A percentile compares a stretch with the other conserved stretches of the same genome.
phyloP scores from a whole-genome alignment of 2,888 invertebrate genomes.

The Xanthorhoe spadicearia region DNA sequence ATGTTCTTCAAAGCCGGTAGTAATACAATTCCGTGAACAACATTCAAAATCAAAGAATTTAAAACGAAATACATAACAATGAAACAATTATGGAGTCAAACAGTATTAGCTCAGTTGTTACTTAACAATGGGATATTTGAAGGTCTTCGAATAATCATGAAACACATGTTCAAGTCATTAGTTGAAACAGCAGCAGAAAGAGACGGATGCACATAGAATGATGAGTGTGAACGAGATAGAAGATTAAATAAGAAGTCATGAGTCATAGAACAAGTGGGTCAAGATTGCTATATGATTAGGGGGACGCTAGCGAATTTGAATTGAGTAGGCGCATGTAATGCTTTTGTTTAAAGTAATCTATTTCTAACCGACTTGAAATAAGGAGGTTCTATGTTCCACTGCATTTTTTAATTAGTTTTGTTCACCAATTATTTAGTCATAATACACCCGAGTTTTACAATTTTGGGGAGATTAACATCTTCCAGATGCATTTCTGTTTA shows the following conservation, averaged over 20 bases:
- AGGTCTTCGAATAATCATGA: constrained; percentile 57
- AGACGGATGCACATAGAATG: constrained; percentile 14
- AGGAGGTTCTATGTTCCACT: no score
- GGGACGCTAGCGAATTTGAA: constrained; percentile 34
- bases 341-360: no score
- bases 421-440: no score
- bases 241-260: constrained; percentile 33
- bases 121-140: constrained; percentile 46
- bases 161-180: constrained; percentile 44
- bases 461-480: no score
- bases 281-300: constrained; percentile 36
- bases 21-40: not conserved
- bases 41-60: constrained; percentile 1
- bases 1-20: not conserved
- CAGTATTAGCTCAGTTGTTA: constrained; percentile 60
- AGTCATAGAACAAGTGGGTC: constrained; percentile 41
- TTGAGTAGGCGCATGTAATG: constrained; percentile 17
- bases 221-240: constrained; percentile 17
- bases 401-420: no score
- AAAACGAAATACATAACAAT: constrained; percentile 14
- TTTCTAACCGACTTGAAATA: no score
- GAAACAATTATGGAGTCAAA: constrained; percentile 46
- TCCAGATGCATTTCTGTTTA: no score
- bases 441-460: no score
- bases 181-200: constrained; percentile 29